These are phyloP conservation scores for Oscheius sp. DNA, from an alignment of 1,140 invertebrate species.

Conservation along the genomic window DNA sequence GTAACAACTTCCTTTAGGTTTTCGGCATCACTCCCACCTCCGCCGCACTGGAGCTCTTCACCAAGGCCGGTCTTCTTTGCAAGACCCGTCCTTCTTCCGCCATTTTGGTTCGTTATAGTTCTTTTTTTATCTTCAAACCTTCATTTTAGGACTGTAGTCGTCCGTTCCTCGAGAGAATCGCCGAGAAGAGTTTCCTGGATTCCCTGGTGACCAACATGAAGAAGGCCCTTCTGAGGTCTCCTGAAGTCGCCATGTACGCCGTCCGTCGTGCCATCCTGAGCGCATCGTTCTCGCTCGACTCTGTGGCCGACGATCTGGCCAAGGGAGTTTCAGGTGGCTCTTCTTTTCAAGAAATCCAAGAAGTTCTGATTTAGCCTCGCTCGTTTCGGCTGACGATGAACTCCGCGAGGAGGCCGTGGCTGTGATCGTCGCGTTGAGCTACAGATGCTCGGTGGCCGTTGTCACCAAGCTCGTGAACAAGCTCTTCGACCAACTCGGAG, in stretches of 20 bases:
- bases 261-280: background rate
- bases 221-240: slow-evolving; percentile 24
- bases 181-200: slow-evolving; percentile 1
- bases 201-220: slow-evolving; percentile 21
- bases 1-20: background rate
- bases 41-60: background rate
- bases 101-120: background rate
- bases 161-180: background rate
- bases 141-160: no score
- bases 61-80: background rate
- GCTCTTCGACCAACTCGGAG: slow-evolving; percentile 6
- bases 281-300: background rate
- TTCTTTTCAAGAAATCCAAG: background rate
- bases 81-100: slow-evolving; percentile 3
- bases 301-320: slow-evolving; percentile 5
- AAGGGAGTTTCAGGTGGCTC: background rate
- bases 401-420: slow-evolving; percentile 12
- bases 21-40: background rate
- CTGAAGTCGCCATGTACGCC: slow-evolving; percentile 24
- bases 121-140: no score
- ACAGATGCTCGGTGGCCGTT: background rate
- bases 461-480: slow-evolving; percentile 12
- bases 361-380: background rate
- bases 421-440: background rate
- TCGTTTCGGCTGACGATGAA: background rate